phyloP scores from a whole-genome alignment of 2,888 invertebrate species.

The Phytoseiulus persimilis region DNA sequence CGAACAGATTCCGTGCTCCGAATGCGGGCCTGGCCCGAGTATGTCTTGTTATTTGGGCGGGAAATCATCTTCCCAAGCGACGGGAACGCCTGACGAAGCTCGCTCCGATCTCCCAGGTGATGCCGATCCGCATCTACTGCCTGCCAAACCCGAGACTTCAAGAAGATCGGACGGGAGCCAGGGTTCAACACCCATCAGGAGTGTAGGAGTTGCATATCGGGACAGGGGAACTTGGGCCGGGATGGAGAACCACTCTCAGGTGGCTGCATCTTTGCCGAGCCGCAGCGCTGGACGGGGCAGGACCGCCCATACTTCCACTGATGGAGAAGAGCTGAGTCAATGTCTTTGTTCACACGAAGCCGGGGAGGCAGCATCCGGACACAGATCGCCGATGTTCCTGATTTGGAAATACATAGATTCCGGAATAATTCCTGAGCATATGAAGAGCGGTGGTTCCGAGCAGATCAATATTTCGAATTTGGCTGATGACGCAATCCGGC shows the following conservation, averaged over 20 bases:
- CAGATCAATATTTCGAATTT: not conserved
- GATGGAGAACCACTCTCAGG: not conserved
- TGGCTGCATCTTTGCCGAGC: not conserved
- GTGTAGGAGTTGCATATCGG: not conserved
- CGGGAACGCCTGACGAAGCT: not conserved
- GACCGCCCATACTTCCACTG: not conserved
- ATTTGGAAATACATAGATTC: no score
- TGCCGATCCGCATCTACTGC: not conserved
- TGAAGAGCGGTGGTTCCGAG: no score
- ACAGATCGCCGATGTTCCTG: not conserved
- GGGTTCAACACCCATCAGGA: slow-evolving; percentile 5
- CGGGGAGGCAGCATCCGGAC: not conserved
- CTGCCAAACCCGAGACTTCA: not conserved
- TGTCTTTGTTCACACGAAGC: slow-evolving; percentile 9
- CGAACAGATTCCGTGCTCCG: not conserved
- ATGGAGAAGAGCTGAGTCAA: slow-evolving; percentile 13
- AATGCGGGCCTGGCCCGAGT: not conserved
- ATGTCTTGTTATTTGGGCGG: no score
- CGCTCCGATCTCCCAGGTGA: not conserved
- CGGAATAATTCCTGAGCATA: no score
- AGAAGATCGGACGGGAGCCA: not conserved
- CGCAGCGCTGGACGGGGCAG: slow-evolving; percentile 13
- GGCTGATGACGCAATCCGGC: not conserved
- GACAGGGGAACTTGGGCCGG: not conserved
- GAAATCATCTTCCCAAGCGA: no score